Evolutionary conservation across 2,797 vertebrate genomes (phyloP).

Genomic region (Lateolabrax maculatus): DNA sequence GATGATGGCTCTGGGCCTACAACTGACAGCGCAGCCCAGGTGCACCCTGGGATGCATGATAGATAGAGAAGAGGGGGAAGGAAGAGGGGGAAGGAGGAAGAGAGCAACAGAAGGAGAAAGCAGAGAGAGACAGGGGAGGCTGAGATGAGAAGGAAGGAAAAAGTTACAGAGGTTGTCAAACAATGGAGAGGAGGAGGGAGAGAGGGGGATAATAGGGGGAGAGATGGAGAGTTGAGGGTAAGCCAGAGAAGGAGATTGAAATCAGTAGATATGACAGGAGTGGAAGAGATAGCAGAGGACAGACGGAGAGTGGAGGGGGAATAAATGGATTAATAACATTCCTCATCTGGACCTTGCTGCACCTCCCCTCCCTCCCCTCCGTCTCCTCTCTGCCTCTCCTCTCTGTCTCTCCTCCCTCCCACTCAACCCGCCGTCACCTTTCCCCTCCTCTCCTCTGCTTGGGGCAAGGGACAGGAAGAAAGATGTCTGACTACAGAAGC

Average conservation of each 20-base stretch:
- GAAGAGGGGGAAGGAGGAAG: slow-evolving; percentile 6
- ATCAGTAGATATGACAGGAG: slow-evolving; percentile 67
- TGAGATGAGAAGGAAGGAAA: not conserved
- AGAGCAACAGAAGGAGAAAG: slow-evolving; percentile 13
- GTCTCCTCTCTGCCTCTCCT: not conserved
- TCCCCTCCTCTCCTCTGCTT: slow-evolving; percentile 11
- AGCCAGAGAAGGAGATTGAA: slow-evolving; percentile 62
- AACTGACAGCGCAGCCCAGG: slow-evolving; percentile 64
- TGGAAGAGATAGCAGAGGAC: slow-evolving; percentile 59
- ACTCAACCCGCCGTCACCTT: slow-evolving; percentile 37
- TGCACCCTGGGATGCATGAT: slow-evolving; percentile 63
- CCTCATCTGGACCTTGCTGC: slow-evolving; percentile 53
- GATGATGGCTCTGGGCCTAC: slow-evolving; percentile 67
- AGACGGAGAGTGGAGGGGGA: slow-evolving; percentile 52
- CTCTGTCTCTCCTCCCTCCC: slow-evolving; percentile 4
- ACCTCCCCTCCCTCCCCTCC: not conserved
- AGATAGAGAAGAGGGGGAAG: slow-evolving; percentile 31
- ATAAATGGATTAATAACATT: slow-evolving; percentile 75
- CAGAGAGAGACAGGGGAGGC: slow-evolving; percentile 14
- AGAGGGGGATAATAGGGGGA: slow-evolving; percentile 19
- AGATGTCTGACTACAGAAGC: slow-evolving; percentile 45
- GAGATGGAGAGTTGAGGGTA: slow-evolving; percentile 43
- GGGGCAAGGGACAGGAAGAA: slow-evolving; percentile 31
- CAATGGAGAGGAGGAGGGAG: not conserved
- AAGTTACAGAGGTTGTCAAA: slow-evolving; percentile 16